Evolutionary conservation across 37 sponge, comb jelly and placozoan genomes (phyloP), one percentile per base, ranked within the genome.

Genomic region (Petrosia ficiformis): DNA sequence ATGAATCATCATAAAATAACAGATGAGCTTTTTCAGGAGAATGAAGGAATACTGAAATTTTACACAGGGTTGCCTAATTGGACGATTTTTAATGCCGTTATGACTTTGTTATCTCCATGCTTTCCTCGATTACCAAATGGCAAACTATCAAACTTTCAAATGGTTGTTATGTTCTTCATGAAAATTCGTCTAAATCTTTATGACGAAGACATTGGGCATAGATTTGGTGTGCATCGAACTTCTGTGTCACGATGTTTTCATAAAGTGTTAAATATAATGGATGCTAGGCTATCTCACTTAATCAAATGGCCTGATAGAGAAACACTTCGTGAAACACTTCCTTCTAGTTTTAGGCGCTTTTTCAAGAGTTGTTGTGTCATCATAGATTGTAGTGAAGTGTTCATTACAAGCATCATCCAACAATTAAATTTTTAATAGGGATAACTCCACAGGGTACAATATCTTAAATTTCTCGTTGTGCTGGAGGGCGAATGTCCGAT

Each of bases 401-500:
- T 59, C 61, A 84, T 33, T 77, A 84, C 54, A 78, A 85, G 34
- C 86, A 85, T 56, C 79, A 78, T 72, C 35, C 64, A 2, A 77
- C 85, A 1, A 22, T 84, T 1, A 79, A 73, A 56, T 79, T 67
- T 67, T 26, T 78, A 3, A 78, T 85, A 32, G 75, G 80, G 0
- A 78, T 78, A 19, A 77, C 80, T 34, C 80, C 81, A 41, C 87
- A 86, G 39, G 87, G 80, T 2, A 79, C 72, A 19, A 78, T 85
- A 14, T 78, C 87, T 3, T 80, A 65, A 37, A 38, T 86, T 65
- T 80, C 81, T 48, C 22, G 30, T 28, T 71, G 72, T 77, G 73
- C 56, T 14, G 87, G 87, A 32, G 87, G 80, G 4, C 41, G 80
- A 48, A 77, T 80, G 48, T 75, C 76, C 35, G 85, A 84, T 61